phyloP scores from a whole-genome alignment of 2,888 invertebrate genomes.

The Drosophila melanosoma region DNA sequence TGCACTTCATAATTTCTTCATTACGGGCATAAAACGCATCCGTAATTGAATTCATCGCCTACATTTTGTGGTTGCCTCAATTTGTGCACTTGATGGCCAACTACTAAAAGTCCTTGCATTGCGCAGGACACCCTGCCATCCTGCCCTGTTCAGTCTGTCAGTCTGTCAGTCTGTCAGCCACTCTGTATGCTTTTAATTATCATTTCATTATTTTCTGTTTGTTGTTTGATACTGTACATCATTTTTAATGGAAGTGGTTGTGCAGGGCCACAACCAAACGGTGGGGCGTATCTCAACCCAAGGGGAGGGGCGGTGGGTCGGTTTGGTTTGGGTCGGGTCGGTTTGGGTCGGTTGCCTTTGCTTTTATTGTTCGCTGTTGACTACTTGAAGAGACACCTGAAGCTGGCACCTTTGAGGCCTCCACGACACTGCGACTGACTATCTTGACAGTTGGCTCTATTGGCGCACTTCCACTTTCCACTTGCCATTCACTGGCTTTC shows the following conservation, averaged over 20 bases:
- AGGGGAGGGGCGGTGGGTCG: neutral
- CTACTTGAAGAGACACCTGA: slow-evolving; percentile 28
- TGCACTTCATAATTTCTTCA: slow-evolving; percentile 80
- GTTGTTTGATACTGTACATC: slow-evolving; percentile 61
- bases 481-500: slow-evolving; percentile 61
- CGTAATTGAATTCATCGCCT: slow-evolving; percentile 57
- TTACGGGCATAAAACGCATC: slow-evolving; percentile 29
- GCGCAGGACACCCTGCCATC: slow-evolving; percentile 7
- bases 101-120: slow-evolving; percentile 28
- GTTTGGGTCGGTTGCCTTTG: slow-evolving; percentile 1
- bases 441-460: slow-evolving; percentile 43
- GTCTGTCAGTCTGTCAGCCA: slow-evolving; percentile 1
- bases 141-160: no score
- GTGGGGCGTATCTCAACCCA: neutral
- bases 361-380: slow-evolving; percentile 4
- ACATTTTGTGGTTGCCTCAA: slow-evolving; percentile 70
- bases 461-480: slow-evolving; percentile 38
- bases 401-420: slow-evolving; percentile 47
- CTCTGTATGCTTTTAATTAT: slow-evolving; percentile 67
- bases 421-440: slow-evolving; percentile 20
- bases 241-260: slow-evolving; percentile 72
- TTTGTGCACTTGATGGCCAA: slow-evolving; percentile 64
- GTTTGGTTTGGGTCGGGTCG: neutral
- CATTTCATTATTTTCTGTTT: slow-evolving; percentile 73
- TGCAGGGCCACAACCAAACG: slow-evolving; percentile 12